Evolutionary conservation across 2,113 vertebrate genomes (phyloP), one percentile per base, ranked within the genome.

Genomic region (Erpornis zantholeuca): DNA sequence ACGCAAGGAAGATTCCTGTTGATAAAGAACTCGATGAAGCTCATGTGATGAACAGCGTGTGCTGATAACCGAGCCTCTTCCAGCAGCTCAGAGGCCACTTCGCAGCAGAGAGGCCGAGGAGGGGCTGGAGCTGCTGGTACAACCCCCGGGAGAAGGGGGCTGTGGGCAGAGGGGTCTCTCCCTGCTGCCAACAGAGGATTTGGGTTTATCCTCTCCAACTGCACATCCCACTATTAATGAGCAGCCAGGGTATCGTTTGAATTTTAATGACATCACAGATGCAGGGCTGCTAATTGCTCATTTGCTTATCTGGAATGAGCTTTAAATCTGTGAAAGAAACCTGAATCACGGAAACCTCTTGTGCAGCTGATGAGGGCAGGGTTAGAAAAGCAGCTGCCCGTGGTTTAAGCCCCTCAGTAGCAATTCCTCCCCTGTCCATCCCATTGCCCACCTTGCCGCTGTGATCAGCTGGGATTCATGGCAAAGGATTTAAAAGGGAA

Each of bases 251-350:
- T 27, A 38, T 12, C 75, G 35, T 52, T 27, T 92, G 86, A 88
- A 92, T 90, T 59, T 60, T 27, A 93, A 84, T 87, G 56, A 11
- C 33, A 81, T 45, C 90, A 24, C 90, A 85, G 90, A 70, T 82
- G 82, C 78, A 60, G 73, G 21, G 8, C 38, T 59, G 65, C 90
- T 91, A 93, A 94, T 93, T 93, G 78, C 88, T 94, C 78, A 31
- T 91, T 93, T 95, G 88, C 90, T 83, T 93, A 72, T 59, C 59
- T 25, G 0, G 77, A 52, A 72, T 28, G 35, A 75, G 69, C 19
- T 76, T 83, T 63, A 78, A 57, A 89, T n/a, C 77, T 57, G 60
- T 56, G 61, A 45, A 64, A 86, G 90, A 83, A 91, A 87, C 73
- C 50, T 12, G 68, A 83, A 69, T 88, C 31, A 15, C 2, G 5